Percentiles rank a stretch among this genome's conserved stretches.
Conservation (phyloP, 2,113 vertebrate species). For the Poeciliopsis turrubarensis region DNA sequence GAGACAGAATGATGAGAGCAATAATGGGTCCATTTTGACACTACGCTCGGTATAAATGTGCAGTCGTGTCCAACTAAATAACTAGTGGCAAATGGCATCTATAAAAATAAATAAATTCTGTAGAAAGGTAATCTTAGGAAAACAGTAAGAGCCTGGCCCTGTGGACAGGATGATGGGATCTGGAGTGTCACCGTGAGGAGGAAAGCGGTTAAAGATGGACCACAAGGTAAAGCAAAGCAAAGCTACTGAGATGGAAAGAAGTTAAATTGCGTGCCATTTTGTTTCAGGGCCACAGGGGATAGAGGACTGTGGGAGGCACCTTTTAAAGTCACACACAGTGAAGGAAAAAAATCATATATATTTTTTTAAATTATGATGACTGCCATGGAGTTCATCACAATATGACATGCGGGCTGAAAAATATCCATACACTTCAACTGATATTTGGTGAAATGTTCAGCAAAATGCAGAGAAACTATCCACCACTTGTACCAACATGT, state of each 20-base stretch:
- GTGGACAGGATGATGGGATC: conserved; percentile 31
- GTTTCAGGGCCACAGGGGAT: conserved; percentile 34
- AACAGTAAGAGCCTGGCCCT: conserved; percentile 11
- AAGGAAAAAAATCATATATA: background rate
- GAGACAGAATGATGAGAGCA: background rate
- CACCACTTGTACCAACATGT: background rate
- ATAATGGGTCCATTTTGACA: background rate
- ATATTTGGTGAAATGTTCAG: background rate
- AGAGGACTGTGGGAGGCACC: conserved; percentile 8
- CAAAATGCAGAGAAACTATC: background rate
- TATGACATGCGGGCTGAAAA: background rate
- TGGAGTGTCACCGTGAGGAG: conserved; percentile 27
- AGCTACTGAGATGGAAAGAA: conserved; percentile 61
- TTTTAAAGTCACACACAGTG: conserved; percentile 29
- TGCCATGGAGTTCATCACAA: background rate
- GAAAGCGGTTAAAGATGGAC: conserved; percentile 41
- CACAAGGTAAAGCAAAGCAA: conserved; percentile 55
- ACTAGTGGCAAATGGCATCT: conserved; percentile 12
- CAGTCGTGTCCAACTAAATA: conserved; percentile 3
- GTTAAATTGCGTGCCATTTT: conserved; percentile 38
- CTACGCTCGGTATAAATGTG: background rate
- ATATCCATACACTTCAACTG: background rate
- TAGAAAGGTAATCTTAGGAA: conserved; percentile 12
- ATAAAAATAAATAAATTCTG: background rate
- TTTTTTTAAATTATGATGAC: background rate